Percentiles rank a stretch among this genome's conserved stretches.
These are phyloP conservation scores for Oasisia sp. DNA, from an alignment of 2,888 invertebrate genomes.

Conservation along the genomic window DNA sequence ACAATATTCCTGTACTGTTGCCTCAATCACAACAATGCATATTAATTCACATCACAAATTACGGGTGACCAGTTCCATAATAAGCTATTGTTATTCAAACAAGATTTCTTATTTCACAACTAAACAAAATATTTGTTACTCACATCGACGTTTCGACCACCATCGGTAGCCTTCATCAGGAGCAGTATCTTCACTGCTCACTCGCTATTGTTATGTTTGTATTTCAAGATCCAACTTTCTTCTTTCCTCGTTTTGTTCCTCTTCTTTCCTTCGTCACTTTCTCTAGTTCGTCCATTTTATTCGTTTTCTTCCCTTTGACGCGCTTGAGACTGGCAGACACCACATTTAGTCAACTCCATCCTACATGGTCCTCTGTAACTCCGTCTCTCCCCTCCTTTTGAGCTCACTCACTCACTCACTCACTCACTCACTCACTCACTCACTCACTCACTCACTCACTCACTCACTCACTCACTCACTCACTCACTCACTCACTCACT, in stretches of 20 bases:
- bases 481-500: constrained; percentile 27
- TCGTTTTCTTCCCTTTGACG: too few species aligned
- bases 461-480: constrained; percentile 26
- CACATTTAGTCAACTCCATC: too few species aligned
- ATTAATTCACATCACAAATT: not conserved
- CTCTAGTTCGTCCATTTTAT: too few species aligned
- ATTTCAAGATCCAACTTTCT: not conserved
- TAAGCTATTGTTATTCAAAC: not conserved
- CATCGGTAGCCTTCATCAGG: too few species aligned
- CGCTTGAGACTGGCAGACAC: too few species aligned
- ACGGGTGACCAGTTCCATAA: not conserved
- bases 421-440: constrained; percentile 25
- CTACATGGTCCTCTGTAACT: too few species aligned
- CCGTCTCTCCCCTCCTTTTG: not conserved
- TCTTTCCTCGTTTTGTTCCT: not conserved
- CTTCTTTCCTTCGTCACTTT: too few species aligned
- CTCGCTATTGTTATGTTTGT: too few species aligned
- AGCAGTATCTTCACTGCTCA: too few species aligned
- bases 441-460: constrained; percentile 21
- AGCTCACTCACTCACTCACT: constrained; percentile 18
- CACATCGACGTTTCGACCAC: too few species aligned
- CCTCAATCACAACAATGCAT: not conserved
- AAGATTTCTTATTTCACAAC: too few species aligned
- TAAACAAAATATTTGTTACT: too few species aligned
- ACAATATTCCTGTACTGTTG: not conserved